Percentiles rank a stretch among this genome's conserved stretches.
Evolutionary conservation across 2,113 vertebrate species (phyloP).

Genomic region (Phylloscopus trochiloides): DNA sequence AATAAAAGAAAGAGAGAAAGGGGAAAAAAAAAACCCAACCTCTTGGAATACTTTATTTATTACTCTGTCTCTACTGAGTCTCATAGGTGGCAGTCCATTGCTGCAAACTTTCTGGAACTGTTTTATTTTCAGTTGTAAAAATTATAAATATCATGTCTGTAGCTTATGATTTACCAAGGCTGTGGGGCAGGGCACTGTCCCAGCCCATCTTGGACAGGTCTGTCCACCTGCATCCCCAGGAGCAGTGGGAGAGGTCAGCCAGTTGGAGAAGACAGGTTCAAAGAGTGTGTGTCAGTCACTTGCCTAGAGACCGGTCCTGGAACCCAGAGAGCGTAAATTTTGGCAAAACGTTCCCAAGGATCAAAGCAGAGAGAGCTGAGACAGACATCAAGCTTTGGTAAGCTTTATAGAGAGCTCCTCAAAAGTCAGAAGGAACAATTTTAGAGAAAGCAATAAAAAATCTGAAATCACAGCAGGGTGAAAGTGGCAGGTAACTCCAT

Average conservation of each 20-base stretch:
- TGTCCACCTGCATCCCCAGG: not conserved
- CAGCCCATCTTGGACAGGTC: not conserved
- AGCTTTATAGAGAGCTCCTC: not conserved
- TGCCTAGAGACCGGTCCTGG: not conserved
- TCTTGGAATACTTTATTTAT: not conserved
- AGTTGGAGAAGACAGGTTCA: not conserved
- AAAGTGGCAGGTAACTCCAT: not conserved
- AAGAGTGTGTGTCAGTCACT: not conserved
- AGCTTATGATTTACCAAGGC: not conserved
- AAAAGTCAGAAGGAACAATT: not conserved
- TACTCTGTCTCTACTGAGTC: not conserved
- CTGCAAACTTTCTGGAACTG: not conserved
- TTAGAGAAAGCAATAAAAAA: not conserved
- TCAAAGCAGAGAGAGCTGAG: not conserved
- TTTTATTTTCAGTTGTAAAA: not conserved
- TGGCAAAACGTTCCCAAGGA: not conserved
- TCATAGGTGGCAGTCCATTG: not conserved
- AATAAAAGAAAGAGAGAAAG: not conserved
- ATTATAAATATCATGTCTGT: fast-evolving
- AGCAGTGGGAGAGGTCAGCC: not conserved
- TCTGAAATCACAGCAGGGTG: not conserved
- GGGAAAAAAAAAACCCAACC: fast-evolving
- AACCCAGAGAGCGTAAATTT: not conserved
- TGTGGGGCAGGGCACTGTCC: not conserved
- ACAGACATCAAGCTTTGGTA: not conserved